These are phyloP conservation scores for Acanthosepion lycidas DNA, from an alignment of 2,888 invertebrate genomes.

Conservation along the genomic window DNA sequence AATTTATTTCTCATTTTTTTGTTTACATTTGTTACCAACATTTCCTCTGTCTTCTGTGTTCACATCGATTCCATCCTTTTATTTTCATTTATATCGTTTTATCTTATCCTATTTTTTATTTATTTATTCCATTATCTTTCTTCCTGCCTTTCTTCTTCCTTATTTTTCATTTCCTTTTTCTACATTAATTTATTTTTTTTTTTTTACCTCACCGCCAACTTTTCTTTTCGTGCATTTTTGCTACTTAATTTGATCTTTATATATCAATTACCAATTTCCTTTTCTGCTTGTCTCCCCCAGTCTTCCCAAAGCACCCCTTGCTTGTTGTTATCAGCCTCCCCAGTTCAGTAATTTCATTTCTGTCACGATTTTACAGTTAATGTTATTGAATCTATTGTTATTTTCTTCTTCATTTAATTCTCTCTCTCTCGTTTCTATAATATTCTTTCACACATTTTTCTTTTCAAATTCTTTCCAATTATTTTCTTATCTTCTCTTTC, in stretches of 20 bases:
- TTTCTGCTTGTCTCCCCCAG: not conserved
- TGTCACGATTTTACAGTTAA: constrained; percentile 2
- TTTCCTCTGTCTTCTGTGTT: too few relatives aligned
- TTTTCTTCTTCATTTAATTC: not conserved
- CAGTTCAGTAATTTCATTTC: constrained; percentile 6
- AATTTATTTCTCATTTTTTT: too few relatives aligned
- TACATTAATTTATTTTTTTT: too few relatives aligned
- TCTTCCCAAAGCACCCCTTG: not conserved
- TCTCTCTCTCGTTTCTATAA: not conserved
- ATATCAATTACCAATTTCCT: constrained; percentile 33
- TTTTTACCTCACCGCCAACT: too few relatives aligned
- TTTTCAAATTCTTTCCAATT: not conserved
- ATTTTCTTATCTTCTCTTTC: not conserved
- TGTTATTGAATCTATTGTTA: not conserved
- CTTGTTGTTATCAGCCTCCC: not conserved
- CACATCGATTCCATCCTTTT: too few relatives aligned
- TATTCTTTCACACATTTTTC: not conserved
- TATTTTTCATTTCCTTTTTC: too few relatives aligned
- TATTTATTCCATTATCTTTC: too few relatives aligned
- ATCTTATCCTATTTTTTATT: too few relatives aligned
- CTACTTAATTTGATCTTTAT: constrained; percentile 33
- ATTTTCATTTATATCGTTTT: too few relatives aligned
- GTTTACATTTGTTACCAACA: too few relatives aligned
- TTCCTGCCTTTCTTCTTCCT: too few relatives aligned
- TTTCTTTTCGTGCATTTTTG: not conserved